A percentile compares a stretch with the other conserved stretches of the same genome.
Evolutionary conservation across 2,797 vertebrate species (phyloP).

Genomic region (Parauchenoglanis punctatus): DNA sequence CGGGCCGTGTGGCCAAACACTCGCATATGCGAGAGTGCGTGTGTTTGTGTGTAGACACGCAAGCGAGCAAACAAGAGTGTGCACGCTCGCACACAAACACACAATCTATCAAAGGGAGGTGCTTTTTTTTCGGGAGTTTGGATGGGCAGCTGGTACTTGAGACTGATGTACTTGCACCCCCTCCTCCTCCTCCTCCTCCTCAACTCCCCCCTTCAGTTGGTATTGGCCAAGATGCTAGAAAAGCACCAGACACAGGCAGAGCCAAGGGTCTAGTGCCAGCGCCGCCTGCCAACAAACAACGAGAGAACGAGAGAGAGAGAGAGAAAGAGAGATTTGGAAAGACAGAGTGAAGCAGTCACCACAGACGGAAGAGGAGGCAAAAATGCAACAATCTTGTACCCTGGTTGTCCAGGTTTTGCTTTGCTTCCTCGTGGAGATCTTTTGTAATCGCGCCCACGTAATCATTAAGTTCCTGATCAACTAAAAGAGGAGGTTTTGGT

Average conservation of each 20-base stretch:
- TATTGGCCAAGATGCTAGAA: slow-evolving; percentile 70
- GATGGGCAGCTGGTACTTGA: slow-evolving; percentile 63
- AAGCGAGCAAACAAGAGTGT: slow-evolving; percentile 41
- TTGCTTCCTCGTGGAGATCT: background rate
- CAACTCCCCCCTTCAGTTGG: slow-evolving; percentile 45
- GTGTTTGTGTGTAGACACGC: slow-evolving; percentile 45
- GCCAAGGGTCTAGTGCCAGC: slow-evolving; percentile 50
- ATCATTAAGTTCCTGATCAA: too few relatives aligned
- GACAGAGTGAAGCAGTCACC: background rate
- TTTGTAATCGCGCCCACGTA: too few relatives aligned
- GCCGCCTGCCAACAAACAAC: slow-evolving; percentile 37
- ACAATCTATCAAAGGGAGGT: slow-evolving; percentile 54
- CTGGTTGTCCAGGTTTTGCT: background rate
- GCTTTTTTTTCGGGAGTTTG: slow-evolving; percentile 22
- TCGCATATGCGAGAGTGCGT: slow-evolving; percentile 43
- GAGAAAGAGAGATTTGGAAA: slow-evolving; percentile 13
- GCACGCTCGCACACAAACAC: slow-evolving; percentile 35
- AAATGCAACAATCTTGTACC: background rate
- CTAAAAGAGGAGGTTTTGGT: too few relatives aligned
- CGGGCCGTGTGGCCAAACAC: slow-evolving; percentile 44
- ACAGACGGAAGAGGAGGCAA: background rate
- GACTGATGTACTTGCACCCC: slow-evolving; percentile 55
- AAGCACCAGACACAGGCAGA: slow-evolving; percentile 64
- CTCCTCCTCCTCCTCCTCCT: background rate
- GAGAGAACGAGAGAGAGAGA: slow-evolving; percentile 12